Evolutionary conservation across 2,888 invertebrate genomes (phyloP).

Genomic region (Marasmarcha lunaedactyla): DNA sequence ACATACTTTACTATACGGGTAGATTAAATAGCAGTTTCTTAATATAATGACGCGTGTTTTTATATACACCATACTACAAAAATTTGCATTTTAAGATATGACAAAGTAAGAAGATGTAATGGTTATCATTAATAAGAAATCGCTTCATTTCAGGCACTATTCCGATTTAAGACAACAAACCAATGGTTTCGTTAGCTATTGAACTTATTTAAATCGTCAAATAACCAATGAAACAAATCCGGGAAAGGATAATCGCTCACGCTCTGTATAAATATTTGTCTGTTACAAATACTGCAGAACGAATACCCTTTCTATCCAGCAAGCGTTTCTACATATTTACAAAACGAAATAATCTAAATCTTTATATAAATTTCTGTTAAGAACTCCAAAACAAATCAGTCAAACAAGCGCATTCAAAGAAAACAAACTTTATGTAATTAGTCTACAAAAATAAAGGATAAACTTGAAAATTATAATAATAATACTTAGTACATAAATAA

Average conservation of each 20-base stretch:
- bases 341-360: background rate
- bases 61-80: background rate
- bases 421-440: background rate
- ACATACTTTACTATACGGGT: no score
- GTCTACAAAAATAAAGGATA: background rate
- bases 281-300: constrained; percentile 56
- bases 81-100: background rate
- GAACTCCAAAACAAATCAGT: no score
- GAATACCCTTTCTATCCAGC: constrained; percentile 32
- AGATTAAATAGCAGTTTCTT: background rate
- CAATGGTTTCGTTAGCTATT: background rate
- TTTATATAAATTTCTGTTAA: background rate
- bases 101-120: background rate
- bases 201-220: background rate
- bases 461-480: constrained; percentile 22
- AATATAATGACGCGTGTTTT: background rate
- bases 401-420: no score
- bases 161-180: background rate
- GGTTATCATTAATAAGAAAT: background rate
- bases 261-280: constrained; percentile 49
- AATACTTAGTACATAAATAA: constrained; percentile 33
- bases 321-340: constrained; percentile 3
- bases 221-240: constrained; percentile 11
- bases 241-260: constrained; percentile 31
- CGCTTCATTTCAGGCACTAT: background rate